phyloP scores from a whole-genome alignment of 2,797 vertebrate species.

The Poecilia picta region DNA sequence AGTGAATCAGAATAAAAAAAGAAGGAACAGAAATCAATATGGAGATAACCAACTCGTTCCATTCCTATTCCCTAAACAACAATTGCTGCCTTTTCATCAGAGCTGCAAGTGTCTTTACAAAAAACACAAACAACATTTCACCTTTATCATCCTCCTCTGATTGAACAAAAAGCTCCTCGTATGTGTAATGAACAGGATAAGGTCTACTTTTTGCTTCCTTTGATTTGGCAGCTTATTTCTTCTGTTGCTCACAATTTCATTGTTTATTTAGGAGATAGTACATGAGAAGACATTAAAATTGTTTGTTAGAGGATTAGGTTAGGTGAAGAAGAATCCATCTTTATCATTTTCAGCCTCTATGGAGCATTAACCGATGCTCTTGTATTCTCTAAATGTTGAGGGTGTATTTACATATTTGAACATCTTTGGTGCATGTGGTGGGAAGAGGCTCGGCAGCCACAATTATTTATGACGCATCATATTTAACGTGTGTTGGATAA shows the following conservation, averaged over 20 bases:
- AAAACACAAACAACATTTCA: not conserved
- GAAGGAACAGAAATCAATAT: not conserved
- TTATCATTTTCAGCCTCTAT: not conserved
- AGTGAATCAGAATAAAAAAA: not conserved
- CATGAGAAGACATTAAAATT: not conserved
- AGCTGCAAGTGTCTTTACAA: not conserved
- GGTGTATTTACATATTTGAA: not conserved
- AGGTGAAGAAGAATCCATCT: not conserved
- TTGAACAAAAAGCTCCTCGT: not conserved
- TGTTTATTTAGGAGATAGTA: not conserved
- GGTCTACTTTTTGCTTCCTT: not conserved
- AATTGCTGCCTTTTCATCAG: not conserved
- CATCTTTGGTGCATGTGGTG: not conserved
- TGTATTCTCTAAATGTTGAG: not conserved
- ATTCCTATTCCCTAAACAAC: not conserved
- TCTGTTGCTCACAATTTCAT: too few species aligned
- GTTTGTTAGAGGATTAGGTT: not conserved
- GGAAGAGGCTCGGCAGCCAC: not conserved
- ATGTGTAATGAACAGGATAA: not conserved
- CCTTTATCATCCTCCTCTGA: not conserved
- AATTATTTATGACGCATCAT: not conserved
- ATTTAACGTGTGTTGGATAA: not conserved
- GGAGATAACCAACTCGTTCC: not conserved
- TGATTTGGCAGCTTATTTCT: not conserved
- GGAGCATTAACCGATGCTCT: not conserved